A percentile compares a stretch with the other conserved stretches of the same genome.
Conservation (phyloP, 2,113 vertebrate genomes). For the Catharus bicknelli region DNA sequence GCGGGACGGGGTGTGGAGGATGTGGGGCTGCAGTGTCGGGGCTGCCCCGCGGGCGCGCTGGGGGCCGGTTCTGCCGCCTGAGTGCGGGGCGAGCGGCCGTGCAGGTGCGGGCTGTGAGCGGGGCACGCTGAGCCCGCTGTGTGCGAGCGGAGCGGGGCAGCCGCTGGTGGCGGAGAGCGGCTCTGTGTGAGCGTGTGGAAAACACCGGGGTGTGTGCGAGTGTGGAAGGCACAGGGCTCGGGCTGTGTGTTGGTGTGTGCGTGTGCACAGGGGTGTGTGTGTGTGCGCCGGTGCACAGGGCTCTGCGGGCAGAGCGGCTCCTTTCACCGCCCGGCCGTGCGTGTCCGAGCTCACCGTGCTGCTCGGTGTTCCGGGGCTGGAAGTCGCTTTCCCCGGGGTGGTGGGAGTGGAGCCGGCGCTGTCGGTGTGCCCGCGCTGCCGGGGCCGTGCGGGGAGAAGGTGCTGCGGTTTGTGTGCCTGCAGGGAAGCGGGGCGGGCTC, state of each 20-base stretch:
- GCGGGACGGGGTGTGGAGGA: not conserved
- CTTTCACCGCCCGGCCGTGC: not conserved
- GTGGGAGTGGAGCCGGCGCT: not conserved
- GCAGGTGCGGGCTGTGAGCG: not conserved
- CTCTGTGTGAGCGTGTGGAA: not conserved
- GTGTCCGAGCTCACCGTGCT: not conserved
- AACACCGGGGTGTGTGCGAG: not conserved
- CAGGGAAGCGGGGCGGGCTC: too few species aligned
- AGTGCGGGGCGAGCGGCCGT: not conserved
- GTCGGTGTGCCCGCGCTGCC: not conserved
- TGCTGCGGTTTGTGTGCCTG: not conserved
- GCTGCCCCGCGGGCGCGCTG: not conserved
- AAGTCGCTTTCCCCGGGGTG: not conserved
- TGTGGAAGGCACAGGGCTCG: not conserved
- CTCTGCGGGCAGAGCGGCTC: not conserved
- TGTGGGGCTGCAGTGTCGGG: not conserved
- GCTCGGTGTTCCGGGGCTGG: not conserved
- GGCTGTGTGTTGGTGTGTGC: too few species aligned
- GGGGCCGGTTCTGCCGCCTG: not conserved
- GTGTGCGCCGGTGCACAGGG: not conserved
- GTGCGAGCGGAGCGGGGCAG: not conserved
- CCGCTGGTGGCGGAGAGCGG: not conserved
- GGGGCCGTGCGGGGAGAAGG: not conserved
- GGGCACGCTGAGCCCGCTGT: fast-evolving
- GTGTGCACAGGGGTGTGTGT: not conserved